Conservation (phyloP, 2,797 vertebrate genomes). For the Microhierax caerulescens region DNA sequence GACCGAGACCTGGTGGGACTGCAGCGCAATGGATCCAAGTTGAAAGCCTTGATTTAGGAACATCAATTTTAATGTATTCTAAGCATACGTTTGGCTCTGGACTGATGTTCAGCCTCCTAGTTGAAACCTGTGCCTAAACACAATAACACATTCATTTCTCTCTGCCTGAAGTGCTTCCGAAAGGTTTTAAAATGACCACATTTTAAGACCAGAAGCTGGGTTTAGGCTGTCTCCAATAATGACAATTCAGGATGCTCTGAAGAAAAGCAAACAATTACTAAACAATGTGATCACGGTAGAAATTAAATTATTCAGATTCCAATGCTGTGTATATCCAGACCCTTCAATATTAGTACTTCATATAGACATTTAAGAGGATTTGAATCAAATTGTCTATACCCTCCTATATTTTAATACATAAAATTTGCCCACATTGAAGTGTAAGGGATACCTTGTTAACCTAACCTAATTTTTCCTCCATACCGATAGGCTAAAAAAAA, state of each 20-base stretch:
- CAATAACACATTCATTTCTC: background rate
- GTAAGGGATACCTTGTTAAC: background rate
- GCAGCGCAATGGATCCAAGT: background rate
- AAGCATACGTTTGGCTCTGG: background rate
- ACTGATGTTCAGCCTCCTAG: background rate
- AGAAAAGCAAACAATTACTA: background rate
- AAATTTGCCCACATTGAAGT: background rate
- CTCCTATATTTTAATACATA: background rate
- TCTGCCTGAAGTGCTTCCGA: background rate
- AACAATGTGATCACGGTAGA: background rate
- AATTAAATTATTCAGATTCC: background rate
- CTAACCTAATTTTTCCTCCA: background rate
- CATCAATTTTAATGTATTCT: background rate
- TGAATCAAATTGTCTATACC: background rate
- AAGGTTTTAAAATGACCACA: background rate
- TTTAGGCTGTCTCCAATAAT: background rate
- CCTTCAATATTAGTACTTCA: background rate
- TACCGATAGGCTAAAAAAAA: background rate
- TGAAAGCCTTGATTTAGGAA: background rate
- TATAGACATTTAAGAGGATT: background rate
- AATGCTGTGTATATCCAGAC: background rate
- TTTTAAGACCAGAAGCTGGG: background rate
- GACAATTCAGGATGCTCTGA: background rate
- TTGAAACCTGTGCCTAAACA: background rate
- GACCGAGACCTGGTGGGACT: rapidly evolving